Evolutionary conservation across 2,797 vertebrate species (phyloP), one percentile per base, ranked within the genome.

Genomic region (Arvicola amphibius): DNA sequence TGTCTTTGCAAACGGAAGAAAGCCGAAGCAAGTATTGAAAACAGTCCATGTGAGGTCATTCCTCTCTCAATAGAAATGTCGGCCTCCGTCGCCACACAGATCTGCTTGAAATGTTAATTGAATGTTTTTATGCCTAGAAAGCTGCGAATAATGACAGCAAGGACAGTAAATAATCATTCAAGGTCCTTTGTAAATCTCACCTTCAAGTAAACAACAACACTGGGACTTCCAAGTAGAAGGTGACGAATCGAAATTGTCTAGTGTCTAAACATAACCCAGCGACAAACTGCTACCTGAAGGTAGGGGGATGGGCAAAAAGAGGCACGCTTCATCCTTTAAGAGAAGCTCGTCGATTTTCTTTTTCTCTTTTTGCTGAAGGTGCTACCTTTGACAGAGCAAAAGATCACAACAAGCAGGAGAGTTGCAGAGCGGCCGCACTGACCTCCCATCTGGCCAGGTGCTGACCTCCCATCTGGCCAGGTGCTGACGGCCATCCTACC

Each of bases 91-190:
- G 61, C 32, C 74, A 89, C 92, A 92, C 10, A 87, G 29, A n/a
- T 80, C 34, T 34, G 65, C 84, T 92, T 96, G 71, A 97, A 95
- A 96, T 81, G 94, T 94, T 96, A 97, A 97, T 92, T 97, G 94
- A 97, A 96, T 91, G 95, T 87, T 95, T 96, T 95, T 88, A 94
- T 88, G 91, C 84, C 83, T 27, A 92, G 48, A 46, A 93, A 98
- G 59, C 89, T 77, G 43, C 92, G 84, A 95, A 97, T 92, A 93
- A 96, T n/a, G 65, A 53, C 59, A 91, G 93, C 79, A 88, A 84
- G 65, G 74, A 95, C 40, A 56, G 80, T 90, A 95, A 97, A 96
- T 87, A 97, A 92, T 92, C 94, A 97, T 89, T 85, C 95, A 97
- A 97, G 92, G 88, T 95, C 88, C 91, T 95, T 94, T 92, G 84